A percentile compares a stretch with the other conserved stretches of the same genome.
Evolutionary conservation across 2,888 invertebrate genomes (phyloP).

Genomic region (Masnerella sp.): DNA sequence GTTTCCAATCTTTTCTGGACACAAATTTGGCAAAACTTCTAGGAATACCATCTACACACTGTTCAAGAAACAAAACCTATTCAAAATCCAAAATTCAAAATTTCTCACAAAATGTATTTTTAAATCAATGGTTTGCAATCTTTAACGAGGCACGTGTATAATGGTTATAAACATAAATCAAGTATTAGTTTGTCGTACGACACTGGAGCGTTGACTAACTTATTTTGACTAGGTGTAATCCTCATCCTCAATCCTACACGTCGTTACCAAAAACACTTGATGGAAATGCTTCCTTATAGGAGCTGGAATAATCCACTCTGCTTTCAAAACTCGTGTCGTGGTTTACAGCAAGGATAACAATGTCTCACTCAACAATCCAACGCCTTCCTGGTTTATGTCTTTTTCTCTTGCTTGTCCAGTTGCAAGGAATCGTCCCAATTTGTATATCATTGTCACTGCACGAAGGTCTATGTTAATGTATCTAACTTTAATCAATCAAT

Average conservation of each 20-base stretch:
- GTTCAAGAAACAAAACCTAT: too few species aligned
- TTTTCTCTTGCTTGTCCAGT: conserved; percentile 25
- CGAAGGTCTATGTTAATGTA: conserved; percentile 49
- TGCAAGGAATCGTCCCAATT: conserved; percentile 8
- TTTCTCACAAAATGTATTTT: too few species aligned
- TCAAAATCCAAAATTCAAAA: too few species aligned
- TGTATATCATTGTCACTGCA: conserved; percentile 35
- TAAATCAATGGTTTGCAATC: too few species aligned
- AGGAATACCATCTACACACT: too few species aligned
- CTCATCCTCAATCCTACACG: neutral
- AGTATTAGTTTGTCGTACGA: conserved; percentile 2
- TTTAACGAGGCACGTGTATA: too few species aligned
- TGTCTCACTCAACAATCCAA: neutral
- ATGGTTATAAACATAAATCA: too few species aligned
- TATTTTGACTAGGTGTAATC: conserved; percentile 1
- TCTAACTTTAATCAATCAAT: conserved; percentile 60
- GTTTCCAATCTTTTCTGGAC: too few species aligned
- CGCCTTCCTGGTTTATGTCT: conserved; percentile 27
- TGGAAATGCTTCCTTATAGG: conserved; percentile 31
- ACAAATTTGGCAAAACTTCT: too few species aligned
- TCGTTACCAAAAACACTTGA: conserved; percentile 4
- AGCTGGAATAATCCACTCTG: conserved; percentile 36
- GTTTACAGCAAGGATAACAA: neutral
- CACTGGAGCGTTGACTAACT: conserved; percentile 28
- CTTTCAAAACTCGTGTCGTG: conserved; percentile 25